Evolutionary conservation across 1,140 invertebrate genomes (phyloP).

Genomic region (Myzus persicae): DNA sequence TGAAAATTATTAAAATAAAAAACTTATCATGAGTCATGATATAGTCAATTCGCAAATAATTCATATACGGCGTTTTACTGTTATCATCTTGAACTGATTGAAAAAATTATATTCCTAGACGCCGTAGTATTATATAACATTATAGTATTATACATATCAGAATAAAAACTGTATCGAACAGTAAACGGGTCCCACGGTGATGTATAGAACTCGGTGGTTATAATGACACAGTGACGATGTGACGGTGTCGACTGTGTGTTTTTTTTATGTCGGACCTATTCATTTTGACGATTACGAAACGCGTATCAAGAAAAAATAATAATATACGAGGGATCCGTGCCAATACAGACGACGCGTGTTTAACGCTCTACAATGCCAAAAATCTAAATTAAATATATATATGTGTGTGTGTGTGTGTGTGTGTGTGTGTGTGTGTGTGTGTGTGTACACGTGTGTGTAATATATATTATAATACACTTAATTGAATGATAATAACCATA

Average conservation of each 20-base stretch:
- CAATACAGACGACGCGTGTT: not conserved
- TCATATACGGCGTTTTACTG: not conserved
- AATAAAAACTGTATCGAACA: not conserved
- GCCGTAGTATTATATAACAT: not conserved
- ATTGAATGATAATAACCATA: not conserved
- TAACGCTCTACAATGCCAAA: not conserved
- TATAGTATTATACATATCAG: not conserved
- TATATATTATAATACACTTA: not conserved
- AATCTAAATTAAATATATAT: not conserved
- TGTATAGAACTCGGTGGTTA: not conserved
- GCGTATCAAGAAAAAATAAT: not conserved
- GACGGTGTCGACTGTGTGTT: not conserved
- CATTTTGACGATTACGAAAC: conserved; percentile 2
- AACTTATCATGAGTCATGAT: too few species aligned
- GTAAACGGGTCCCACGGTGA: not conserved
- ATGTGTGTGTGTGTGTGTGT: not conserved
- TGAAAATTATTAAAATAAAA: not conserved
- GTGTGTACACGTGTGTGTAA: too few species aligned
- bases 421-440: not conserved
- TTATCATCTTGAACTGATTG: not conserved
- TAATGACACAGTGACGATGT: not conserved
- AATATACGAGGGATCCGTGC: not conserved
- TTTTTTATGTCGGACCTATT: not conserved
- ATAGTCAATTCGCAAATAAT: not conserved
- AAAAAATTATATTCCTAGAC: not conserved